A percentile compares a stretch with the other conserved stretches of the same genome.
Evolutionary conservation across 2,113 vertebrate genomes (phyloP).

Genomic region (Ovis aries): ARS-UI_Ramb_v3.0 NC_056054.1:58384001-58384500

Average conservation of each 20-base stretch:
- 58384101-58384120: neutral
- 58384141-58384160: neutral
- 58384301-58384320: neutral
- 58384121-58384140: neutral
- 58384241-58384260: neutral
- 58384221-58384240: neutral
- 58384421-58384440: neutral
- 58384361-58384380: neutral
- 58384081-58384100: neutral
- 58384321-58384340: conserved; percentile 1
- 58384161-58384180: neutral
- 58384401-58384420: neutral
- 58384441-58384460: neutral
- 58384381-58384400: neutral
- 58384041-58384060: neutral
- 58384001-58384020: neutral
- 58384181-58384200: neutral
- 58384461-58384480: neutral
- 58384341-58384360: conserved; percentile 21
- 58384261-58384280: neutral
- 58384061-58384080: neutral
- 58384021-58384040: neutral
- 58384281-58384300: neutral
- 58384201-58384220: neutral
- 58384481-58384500: neutral